Conservation (phyloP, 2,113 vertebrate species). For the Aviceda subcristata region DNA sequence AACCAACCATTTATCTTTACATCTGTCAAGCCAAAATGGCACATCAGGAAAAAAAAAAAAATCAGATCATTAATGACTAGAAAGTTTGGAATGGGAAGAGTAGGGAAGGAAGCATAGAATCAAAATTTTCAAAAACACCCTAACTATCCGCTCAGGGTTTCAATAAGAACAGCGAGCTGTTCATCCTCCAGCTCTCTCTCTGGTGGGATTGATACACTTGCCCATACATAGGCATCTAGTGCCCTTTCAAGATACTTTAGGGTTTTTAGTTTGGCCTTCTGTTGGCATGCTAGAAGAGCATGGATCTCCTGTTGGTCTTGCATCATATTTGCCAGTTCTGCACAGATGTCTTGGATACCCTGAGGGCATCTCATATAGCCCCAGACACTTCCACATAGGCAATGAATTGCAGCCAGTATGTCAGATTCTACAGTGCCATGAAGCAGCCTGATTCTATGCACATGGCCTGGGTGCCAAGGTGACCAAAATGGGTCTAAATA, state of each 20-base stretch:
- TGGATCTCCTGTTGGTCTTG: not conserved
- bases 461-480: not conserved
- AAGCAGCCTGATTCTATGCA: not conserved
- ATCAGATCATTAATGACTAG: not conserved
- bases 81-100: not conserved
- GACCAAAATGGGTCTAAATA: not conserved
- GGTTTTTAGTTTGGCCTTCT: not conserved
- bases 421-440: not conserved
- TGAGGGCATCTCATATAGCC: not conserved
- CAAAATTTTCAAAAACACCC: not conserved
- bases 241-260: not conserved
- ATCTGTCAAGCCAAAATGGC: not conserved
- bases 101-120: fast-evolving
- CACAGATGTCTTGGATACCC: not conserved
- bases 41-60: not conserved
- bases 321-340: not conserved
- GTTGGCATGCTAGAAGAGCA: not conserved
- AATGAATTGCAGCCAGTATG: not conserved
- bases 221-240: not conserved
- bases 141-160: not conserved
- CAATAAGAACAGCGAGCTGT: fast-evolving
- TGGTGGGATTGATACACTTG: not conserved
- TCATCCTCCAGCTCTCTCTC: not conserved
- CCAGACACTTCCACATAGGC: not conserved
- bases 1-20: not conserved